Evolutionary conservation across 2,797 vertebrate genomes (phyloP).

Genomic region (Notamacropus eugenii): DNA sequence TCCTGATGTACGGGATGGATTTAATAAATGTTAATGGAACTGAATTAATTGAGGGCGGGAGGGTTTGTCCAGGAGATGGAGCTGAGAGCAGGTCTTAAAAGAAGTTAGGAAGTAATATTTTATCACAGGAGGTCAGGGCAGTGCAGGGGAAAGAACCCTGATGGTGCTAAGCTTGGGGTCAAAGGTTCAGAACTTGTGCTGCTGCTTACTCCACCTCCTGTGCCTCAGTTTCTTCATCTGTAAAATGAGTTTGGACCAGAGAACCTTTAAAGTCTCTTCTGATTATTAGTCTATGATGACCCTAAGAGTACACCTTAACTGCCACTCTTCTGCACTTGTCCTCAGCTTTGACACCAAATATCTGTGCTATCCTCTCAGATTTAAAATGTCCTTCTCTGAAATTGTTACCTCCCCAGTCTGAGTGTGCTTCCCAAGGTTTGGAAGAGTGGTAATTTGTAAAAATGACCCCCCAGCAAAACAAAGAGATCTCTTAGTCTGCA

Average conservation of each 20-base stretch:
- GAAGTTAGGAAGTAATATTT: not conserved
- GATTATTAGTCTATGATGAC: not conserved
- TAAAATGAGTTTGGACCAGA: not conserved
- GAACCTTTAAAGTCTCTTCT: not conserved
- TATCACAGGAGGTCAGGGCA: not conserved
- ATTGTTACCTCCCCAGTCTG: not conserved
- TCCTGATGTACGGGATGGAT: not conserved
- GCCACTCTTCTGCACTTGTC: not conserved
- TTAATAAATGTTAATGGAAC: not conserved
- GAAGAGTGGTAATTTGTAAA: conserved; percentile 19
- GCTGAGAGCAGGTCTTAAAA: not conserved
- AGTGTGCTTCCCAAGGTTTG: conserved; percentile 4
- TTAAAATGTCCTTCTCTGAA: conserved; percentile 20
- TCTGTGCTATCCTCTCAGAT: not conserved
- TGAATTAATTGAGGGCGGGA: not conserved
- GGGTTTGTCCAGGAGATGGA: not conserved
- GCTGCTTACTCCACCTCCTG: not conserved
- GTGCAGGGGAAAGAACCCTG: not conserved
- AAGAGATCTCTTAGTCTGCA: not conserved
- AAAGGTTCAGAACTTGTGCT: not conserved
- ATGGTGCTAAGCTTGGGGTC: not conserved
- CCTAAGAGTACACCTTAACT: not conserved
- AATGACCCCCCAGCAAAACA: conserved; percentile 26
- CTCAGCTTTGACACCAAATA: not conserved
- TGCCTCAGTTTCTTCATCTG: not conserved